Conservation (phyloP, 1,140 invertebrate species). For the Stenopsyche tienmushanensis region DNA sequence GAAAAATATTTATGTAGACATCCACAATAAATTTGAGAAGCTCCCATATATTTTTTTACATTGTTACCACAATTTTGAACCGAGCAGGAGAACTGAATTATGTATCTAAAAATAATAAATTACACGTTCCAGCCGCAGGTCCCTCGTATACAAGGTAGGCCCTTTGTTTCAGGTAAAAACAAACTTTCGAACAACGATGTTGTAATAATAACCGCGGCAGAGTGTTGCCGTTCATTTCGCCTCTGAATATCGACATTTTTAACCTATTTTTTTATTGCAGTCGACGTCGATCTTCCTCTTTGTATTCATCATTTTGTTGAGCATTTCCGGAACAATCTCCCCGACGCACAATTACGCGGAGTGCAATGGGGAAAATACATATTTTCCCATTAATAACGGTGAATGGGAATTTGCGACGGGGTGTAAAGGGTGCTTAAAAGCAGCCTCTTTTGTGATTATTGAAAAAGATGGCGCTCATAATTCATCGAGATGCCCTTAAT, state of each 20-base stretch:
- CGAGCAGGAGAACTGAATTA: not conserved
- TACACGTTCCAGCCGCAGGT: not conserved
- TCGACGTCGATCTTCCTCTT: too few relatives aligned
- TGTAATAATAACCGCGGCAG: too few relatives aligned
- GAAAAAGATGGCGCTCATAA: not conserved
- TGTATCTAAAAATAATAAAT: not conserved
- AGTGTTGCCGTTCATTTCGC: too few relatives aligned
- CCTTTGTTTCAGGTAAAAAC: not conserved
- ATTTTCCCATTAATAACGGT: not conserved
- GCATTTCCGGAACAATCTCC: too few relatives aligned
- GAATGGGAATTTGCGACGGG: not conserved
- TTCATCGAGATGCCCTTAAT: too few relatives aligned
- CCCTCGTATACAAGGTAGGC: not conserved
- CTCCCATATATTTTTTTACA: not conserved
- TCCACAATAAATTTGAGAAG: not conserved
- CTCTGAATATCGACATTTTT: too few relatives aligned
- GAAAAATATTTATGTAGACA: too few relatives aligned
- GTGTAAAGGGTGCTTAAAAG: not conserved
- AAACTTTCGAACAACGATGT: too few relatives aligned
- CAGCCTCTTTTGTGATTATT: not conserved
- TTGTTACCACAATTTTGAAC: not conserved
- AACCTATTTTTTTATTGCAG: too few relatives aligned
- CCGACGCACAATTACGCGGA: not conserved
- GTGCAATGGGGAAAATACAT: not conserved
- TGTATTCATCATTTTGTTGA: too few relatives aligned